Evolutionary conservation across 1,140 invertebrate genomes (phyloP), one percentile per base, ranked within the genome.

Genomic region (Drosophila insularis): DNA sequence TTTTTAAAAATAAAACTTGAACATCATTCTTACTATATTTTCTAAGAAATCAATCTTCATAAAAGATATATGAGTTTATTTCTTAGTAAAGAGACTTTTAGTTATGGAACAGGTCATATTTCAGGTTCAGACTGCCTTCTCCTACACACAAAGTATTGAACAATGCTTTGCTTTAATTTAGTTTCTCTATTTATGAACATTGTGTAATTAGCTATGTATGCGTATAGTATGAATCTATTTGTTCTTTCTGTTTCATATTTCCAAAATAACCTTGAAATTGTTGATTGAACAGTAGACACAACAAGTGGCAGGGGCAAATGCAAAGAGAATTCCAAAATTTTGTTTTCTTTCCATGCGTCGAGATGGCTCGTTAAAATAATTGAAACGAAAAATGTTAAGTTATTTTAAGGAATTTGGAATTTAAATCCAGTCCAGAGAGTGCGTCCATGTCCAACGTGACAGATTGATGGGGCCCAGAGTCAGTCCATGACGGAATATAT

Each of bases 291-390:
- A 27, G 0, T 27, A 27, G 27, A 27, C 27, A 27, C 27, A 27
- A 27, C 43, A 46, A 46, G 43, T 46, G 43, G 43, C 14, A 5
- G 8, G 10, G 43, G 14, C 7, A 8, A 19, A 46, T 7, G 43
- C 43, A 39, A 13, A 13, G 10, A n/a, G n/a, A 40, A 40, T 35
- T 35, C 4, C 4, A 40, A 40, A 40, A 13, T 40, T 40, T 13
- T 4, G 4, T n/a, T 40, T n/a, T 39, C 8, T 39, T 11, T 17
- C n/a, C 2, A 43, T 43, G 6, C 4, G 13, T 19, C 43, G 43
- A 21, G 43, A 50, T 50, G 43, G 43, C 17, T 50, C 43, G 43
- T 50, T 50, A 50, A 50, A 50, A 50, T 50, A 50, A 19, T 50
- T 21, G 43, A 50, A 50, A 11, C 43, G 43, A 50, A 50, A 21